These are phyloP conservation scores for Eristalis intricaria DNA, from an alignment of 2,888 invertebrate genomes.

Conservation along the genomic window DNA sequence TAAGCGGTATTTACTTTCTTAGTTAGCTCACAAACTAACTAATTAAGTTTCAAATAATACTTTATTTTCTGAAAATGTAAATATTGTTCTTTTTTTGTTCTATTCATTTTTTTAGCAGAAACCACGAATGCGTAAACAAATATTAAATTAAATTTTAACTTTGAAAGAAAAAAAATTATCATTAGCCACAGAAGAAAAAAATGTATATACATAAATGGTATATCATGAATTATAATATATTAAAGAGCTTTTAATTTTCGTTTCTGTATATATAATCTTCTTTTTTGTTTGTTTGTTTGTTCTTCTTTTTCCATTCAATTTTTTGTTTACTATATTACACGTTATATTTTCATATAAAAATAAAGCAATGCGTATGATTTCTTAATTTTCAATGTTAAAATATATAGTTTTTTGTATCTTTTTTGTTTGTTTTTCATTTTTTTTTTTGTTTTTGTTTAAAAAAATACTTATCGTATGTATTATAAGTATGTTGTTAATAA, in stretches of 20 bases:
- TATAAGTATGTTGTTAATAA: slow-evolving; percentile 65
- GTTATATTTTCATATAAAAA: slow-evolving; percentile 68
- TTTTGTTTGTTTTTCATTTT: not conserved
- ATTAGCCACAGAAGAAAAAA: slow-evolving; percentile 65
- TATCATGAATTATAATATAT: slow-evolving; percentile 48
- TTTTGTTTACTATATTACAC: slow-evolving; percentile 61
- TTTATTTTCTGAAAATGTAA: slow-evolving; percentile 67
- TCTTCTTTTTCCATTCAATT: slow-evolving; percentile 45
- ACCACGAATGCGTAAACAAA: slow-evolving; percentile 68
- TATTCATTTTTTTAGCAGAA: slow-evolving; percentile 54
- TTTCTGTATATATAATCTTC: slow-evolving; percentile 48
- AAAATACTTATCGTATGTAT: slow-evolving; percentile 54
- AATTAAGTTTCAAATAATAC: slow-evolving; percentile 68
- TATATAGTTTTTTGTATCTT: slow-evolving; percentile 49
- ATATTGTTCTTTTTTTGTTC: slow-evolving; percentile 46
- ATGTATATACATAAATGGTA: slow-evolving; percentile 32
- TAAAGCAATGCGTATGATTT: slow-evolving; percentile 70
- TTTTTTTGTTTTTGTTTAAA: slow-evolving; percentile 39
- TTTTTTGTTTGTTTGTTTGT: not conserved
- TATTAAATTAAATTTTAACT: slow-evolving; percentile 55
- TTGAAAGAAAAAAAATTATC: slow-evolving; percentile 57
- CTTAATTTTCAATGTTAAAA: slow-evolving; percentile 69
- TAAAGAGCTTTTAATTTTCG: slow-evolving; percentile 49
- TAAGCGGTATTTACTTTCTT: slow-evolving; percentile 46
- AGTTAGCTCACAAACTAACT: slow-evolving; percentile 42